phyloP scores from a whole-genome alignment of 2,888 invertebrate species.

The Phymatocera aterrima region DNA sequence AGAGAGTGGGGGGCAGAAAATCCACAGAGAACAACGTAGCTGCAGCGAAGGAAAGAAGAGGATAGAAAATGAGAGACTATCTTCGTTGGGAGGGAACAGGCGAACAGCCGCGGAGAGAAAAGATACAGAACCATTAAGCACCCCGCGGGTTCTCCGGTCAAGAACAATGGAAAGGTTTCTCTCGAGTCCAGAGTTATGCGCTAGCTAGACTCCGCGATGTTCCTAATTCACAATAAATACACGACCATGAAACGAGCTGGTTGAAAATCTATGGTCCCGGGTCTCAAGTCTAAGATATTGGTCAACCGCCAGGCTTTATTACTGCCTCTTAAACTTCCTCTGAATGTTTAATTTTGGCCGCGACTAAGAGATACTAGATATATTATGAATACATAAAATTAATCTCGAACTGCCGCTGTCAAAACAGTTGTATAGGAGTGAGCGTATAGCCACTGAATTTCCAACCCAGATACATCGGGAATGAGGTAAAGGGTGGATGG shows the following conservation, averaged over 20 bases:
- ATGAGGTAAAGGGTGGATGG: conserved; percentile 1
- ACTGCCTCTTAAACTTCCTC: background rate
- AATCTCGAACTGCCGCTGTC: conserved; percentile 5
- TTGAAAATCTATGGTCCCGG: conserved; percentile 1
- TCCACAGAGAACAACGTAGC: background rate
- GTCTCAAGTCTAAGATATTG: background rate
- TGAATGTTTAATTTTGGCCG: background rate
- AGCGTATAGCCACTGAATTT: background rate
- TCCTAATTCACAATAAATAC: conserved; percentile 29
- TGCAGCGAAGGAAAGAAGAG: background rate
- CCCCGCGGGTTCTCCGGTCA: conserved; percentile 43
- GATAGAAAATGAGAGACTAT: background rate
- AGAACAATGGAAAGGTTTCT: conserved; percentile 54
- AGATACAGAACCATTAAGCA: conserved; percentile 34
- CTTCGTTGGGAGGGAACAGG: background rate
- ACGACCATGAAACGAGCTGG: background rate
- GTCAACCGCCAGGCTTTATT: conserved; percentile 1
- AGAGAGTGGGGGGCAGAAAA: conserved; percentile 2
- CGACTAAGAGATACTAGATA: background rate
- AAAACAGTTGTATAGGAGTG: background rate
- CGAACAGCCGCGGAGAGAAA: conserved; percentile 14
- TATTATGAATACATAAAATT: background rate
- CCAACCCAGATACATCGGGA: conserved; percentile 18
- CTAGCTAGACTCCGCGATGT: background rate
- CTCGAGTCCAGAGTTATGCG: conserved; percentile 26